Evolutionary conservation across 1,140 invertebrate genomes (phyloP).

Genomic region (Carposina sasakii): DNA sequence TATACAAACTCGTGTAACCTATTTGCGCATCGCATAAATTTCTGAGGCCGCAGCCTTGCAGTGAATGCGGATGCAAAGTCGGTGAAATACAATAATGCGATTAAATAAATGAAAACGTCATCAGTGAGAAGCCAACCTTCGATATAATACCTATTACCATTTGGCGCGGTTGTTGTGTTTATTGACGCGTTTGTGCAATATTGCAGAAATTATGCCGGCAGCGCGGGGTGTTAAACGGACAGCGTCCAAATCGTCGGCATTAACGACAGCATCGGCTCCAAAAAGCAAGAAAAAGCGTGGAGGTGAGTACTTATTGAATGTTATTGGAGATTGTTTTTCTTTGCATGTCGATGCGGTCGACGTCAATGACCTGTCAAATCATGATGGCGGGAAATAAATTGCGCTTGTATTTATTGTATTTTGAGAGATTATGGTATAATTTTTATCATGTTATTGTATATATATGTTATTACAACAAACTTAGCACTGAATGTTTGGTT

Average conservation of each 20-base stretch:
- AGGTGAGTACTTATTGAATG: constrained; percentile 44
- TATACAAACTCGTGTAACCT: constrained; percentile 71
- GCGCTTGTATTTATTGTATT: too few species aligned
- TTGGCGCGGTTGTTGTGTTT: constrained; percentile 51
- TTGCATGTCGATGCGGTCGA: constrained; percentile 53
- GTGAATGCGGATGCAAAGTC: constrained; percentile 46
- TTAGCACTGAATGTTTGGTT: too few species aligned
- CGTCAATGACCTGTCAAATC: constrained; percentile 70
- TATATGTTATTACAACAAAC: too few species aligned
- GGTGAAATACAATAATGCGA: constrained; percentile 50
- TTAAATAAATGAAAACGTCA: constrained; percentile 60
- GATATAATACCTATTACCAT: constrained; percentile 20
- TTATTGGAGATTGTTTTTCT: constrained; percentile 63
- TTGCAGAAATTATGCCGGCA: constrained; percentile 66
- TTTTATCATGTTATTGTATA: too few species aligned
- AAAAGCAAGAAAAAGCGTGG: constrained; percentile 68
- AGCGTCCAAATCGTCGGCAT: constrained; percentile 55
- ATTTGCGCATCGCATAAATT: constrained; percentile 61
- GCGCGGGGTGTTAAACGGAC: constrained; percentile 62
- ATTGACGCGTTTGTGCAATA: constrained; percentile 63
- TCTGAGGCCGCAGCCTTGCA: constrained; percentile 55
- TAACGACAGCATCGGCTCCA: constrained; percentile 42
- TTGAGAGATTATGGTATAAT: too few species aligned
- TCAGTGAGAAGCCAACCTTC: constrained; percentile 35
- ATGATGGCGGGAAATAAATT: constrained; percentile 65